Conservation (phyloP, 92 coral and sea anemone species). For the Montipora capitata region DNA sequence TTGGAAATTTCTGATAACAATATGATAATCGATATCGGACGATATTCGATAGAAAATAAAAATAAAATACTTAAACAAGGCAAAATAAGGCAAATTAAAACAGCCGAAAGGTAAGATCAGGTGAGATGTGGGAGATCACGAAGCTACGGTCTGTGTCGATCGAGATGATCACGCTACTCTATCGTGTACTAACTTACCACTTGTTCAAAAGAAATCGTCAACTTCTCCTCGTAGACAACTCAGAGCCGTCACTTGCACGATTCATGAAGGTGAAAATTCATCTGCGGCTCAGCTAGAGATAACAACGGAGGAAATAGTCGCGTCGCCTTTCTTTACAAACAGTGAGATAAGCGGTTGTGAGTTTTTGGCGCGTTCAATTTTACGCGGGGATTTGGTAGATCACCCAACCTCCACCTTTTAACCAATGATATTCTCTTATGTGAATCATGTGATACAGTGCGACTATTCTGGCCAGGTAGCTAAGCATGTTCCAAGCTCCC, state of each 20-base stretch:
- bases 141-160: conserved; percentile 1
- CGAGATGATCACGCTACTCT: conserved; percentile 18
- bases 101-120: neutral
- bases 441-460: conserved; percentile 64
- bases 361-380: conserved; percentile 97
- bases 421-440: conserved; percentile 75
- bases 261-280: conserved; percentile 15
- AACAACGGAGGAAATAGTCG: conserved; percentile 21
- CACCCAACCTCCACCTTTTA: conserved; percentile 31
- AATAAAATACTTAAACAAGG: too few relatives aligned
- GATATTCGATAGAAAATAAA: neutral
- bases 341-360: conserved; percentile 84
- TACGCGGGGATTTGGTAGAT: conserved; percentile 93
- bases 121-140: neutral
- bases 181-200: conserved; percentile 32
- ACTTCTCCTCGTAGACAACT: neutral
- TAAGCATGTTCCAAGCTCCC: conserved; percentile 21
- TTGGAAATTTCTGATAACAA: neutral
- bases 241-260: neutral
- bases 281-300: neutral
- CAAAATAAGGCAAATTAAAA: conserved; percentile 9
- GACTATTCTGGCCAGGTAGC: conserved; percentile 33
- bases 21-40: too few relatives aligned
- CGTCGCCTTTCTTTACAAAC: conserved; percentile 29
- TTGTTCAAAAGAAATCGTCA: conserved; percentile 1